These are phyloP conservation scores for Platalea minor DNA, from an alignment of 2,797 vertebrate species.

Conservation along the genomic window DNA sequence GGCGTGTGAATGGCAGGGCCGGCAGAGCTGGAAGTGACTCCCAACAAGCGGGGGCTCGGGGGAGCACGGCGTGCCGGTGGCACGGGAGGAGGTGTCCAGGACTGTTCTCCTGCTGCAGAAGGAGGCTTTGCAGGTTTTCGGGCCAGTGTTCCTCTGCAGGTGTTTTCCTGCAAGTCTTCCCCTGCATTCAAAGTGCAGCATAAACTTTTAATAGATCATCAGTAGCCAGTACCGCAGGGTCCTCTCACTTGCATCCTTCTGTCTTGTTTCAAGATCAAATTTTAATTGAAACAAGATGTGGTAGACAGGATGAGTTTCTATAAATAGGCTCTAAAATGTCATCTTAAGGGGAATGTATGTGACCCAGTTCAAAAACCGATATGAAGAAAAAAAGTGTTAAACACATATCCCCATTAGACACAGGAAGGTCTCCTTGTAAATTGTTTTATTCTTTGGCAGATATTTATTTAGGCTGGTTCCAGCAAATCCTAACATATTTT, in stretches of 20 bases:
- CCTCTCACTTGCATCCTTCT: neutral
- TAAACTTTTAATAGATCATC: neutral
- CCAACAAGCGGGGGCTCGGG: neutral
- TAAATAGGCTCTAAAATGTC: conserved; percentile 19
- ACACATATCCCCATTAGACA: neutral
- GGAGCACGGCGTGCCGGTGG: fast-evolving
- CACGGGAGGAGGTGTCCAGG: neutral
- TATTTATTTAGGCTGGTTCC: neutral
- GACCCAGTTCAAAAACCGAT: neutral
- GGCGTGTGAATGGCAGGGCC: fast-evolving
- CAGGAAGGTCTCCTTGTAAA: neutral
- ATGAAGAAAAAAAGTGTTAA: neutral
- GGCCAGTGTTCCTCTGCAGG: neutral
- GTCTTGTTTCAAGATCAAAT: conserved; percentile 24
- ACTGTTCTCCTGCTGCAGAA: neutral
- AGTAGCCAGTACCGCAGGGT: neutral
- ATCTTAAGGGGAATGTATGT: neutral
- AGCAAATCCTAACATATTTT: conserved; percentile 15
- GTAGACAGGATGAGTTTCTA: neutral
- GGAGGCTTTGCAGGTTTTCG: neutral
- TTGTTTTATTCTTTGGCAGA: neutral
- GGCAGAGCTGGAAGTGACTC: neutral
- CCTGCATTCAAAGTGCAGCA: neutral
- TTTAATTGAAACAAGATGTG: conserved; percentile 30
- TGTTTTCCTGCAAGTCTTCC: neutral